These are phyloP conservation scores for Dendroctonus ponderosae DNA, from an alignment of 1,140 invertebrate genomes.

Conservation along the genomic window DNA sequence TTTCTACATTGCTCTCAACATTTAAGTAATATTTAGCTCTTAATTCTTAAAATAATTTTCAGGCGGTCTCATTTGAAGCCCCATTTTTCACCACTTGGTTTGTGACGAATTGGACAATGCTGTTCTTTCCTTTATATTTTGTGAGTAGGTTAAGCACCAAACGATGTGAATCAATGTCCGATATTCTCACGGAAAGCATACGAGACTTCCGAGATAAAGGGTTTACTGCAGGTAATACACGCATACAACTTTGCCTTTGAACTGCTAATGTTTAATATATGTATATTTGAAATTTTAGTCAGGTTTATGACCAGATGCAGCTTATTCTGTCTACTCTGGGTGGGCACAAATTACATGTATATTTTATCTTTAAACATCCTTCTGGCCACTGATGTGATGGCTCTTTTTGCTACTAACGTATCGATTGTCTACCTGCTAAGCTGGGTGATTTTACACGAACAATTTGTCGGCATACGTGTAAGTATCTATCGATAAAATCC, in stretches of 20 bases:
- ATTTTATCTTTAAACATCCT: conserved; percentile 81
- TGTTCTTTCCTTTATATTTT: conserved; percentile 89
- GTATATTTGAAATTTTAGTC: conserved; percentile 53
- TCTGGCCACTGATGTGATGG: conserved; percentile 86
- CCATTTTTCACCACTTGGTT: conserved; percentile 95
- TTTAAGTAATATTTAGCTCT: background rate
- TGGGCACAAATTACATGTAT: conserved; percentile 91
- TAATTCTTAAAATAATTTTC: conserved; percentile 44
- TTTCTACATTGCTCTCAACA: background rate
- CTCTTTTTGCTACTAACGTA: conserved; percentile 89
- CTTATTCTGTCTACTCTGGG: conserved; percentile 87
- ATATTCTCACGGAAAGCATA: conserved; percentile 74
- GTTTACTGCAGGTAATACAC: conserved; percentile 70
- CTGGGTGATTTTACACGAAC: conserved; percentile 94
- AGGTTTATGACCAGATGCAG: conserved; percentile 82
- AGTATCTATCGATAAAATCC: conserved; percentile 50
- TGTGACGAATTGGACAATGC: conserved; percentile 86
- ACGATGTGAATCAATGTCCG: conserved; percentile 71
- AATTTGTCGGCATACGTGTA: conserved; percentile 93
- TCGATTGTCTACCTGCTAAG: conserved; percentile 90
- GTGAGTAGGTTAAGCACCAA: conserved; percentile 67
- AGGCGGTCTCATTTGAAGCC: conserved; percentile 73
- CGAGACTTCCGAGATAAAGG: conserved; percentile 83
- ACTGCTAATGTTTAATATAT: no score
- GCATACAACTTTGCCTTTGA: background rate